Evolutionary conservation across 2,888 invertebrate species (phyloP), one percentile per base, ranked within the genome.

Genomic region (Dynastes tityus): DNA sequence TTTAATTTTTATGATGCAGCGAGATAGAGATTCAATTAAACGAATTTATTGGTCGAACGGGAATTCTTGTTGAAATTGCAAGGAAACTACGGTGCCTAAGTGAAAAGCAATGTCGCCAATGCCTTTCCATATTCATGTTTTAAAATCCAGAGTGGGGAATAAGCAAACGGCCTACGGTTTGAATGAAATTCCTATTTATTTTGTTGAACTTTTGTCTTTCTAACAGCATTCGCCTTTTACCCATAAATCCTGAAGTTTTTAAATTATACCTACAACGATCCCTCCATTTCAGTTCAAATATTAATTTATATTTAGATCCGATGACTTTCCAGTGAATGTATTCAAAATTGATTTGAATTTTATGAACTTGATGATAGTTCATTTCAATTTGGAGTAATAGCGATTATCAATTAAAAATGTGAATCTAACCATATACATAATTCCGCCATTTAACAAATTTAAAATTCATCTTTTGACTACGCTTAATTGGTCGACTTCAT

Each of bases 121-220:
- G 37, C 71, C 32, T 29, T 71, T 71, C 71, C 71, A 71, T 71
- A 71, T 71, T 71, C 71, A 71, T 71, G 71, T 71, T 71, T 58
- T 58, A 58, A 32, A 71, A 55, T 55, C 9, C 22, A 9, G 22
- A 55, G 71, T 55, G 16, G 9, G 29, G 71, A 71, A 71, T 71
- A 55, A 55, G 55, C 37, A 71, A 58, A 71, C 71, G 55, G 55
- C 37, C 22, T 22, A 32, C 55, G 22, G 32, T 32, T 5, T 40
- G 37, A 71, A 40, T 71, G 71, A 58, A 71, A 71, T 71, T 71
- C 37, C 71, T 71, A 71, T 71, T 71, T 71, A 9, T 71, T 71
- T 71, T 71, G 55, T 71, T 71, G 55, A 22, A 71, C 58, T 55
- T 55, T 32, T n/a, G 5, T 55, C 22, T 2, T 27, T 22, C 9